Conservation (phyloP, 2,888 invertebrate genomes). For the Oeneis ivallda region DNA sequence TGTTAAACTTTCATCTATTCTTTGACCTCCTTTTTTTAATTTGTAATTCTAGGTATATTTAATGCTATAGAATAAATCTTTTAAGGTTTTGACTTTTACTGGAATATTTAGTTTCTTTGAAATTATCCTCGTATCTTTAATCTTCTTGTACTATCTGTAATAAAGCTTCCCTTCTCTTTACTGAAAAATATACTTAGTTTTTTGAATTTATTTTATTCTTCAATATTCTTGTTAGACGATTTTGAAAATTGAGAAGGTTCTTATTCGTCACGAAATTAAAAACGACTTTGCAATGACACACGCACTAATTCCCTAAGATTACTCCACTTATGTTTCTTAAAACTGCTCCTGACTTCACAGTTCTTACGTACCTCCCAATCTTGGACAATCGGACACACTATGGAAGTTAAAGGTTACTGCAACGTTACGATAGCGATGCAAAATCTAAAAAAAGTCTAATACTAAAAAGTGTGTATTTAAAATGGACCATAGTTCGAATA, state of each 20-base stretch:
- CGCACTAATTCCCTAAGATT: neutral
- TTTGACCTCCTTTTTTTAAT: no score
- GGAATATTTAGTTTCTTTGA: neutral
- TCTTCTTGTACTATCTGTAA: neutral
- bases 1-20: neutral
- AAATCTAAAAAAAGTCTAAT: no score
- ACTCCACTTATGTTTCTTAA: slow-evolving; percentile 13
- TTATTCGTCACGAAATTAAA: neutral
- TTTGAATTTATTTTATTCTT: neutral
- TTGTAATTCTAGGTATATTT: no score
- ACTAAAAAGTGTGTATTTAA: no score
- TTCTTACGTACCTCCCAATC: slow-evolving; percentile 14
- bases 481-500: no score
- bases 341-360: slow-evolving; percentile 30
- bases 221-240: neutral
- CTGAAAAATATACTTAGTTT: neutral
- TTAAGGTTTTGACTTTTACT: neutral
- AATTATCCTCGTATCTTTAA: neutral
- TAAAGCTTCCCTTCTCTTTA: neutral
- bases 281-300: slow-evolving; percentile 3
- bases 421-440: neutral
- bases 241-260: neutral
- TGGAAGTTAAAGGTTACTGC: neutral
- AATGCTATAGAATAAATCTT: no score
- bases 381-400: slow-evolving; percentile 6